A percentile compares a stretch with the other conserved stretches of the same genome.
Conservation (phyloP, 2,113 vertebrate genomes). For the Oplegnathus fasciatus region DNA sequence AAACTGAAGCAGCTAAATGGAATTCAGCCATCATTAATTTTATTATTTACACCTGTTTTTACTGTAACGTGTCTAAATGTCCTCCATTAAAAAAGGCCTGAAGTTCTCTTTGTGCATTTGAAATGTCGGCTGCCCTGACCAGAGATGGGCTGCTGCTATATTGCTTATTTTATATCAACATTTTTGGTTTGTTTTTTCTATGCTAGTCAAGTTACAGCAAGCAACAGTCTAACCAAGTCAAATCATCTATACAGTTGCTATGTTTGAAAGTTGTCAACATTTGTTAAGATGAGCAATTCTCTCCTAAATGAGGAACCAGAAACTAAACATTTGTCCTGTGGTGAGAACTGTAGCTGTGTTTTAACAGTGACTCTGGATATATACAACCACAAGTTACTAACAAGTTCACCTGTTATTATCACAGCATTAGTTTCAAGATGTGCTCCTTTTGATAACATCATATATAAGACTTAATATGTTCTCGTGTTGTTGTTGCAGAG, state of each 20-base stretch:
- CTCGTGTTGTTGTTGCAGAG: conserved; percentile 62
- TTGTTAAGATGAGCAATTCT: not conserved
- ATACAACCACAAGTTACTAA: not conserved
- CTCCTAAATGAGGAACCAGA: not conserved
- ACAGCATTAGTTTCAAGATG: not conserved
- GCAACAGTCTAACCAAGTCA: not conserved
- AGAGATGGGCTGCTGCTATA: not conserved
- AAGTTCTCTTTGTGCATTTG: too few relatives aligned
- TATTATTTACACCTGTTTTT: not conserved
- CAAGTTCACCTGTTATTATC: not conserved
- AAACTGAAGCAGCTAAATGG: not conserved
- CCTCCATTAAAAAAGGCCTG: not conserved
- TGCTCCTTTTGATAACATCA: not conserved
- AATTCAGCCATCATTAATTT: not conserved
- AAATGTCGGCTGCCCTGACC: too few relatives aligned
- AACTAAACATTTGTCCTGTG: conserved; percentile 1
- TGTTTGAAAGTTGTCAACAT: not conserved
- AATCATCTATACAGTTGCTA: not conserved
- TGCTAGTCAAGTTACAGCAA: not conserved
- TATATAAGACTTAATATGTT: not conserved
- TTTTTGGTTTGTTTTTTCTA: not conserved
- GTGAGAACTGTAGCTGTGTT: not conserved
- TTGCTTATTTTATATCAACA: too few relatives aligned
- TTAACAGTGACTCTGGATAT: not conserved
- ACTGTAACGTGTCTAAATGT: not conserved